Conservation (phyloP, 2,797 vertebrate species). For the Champsocephalus gunnari region DNA sequence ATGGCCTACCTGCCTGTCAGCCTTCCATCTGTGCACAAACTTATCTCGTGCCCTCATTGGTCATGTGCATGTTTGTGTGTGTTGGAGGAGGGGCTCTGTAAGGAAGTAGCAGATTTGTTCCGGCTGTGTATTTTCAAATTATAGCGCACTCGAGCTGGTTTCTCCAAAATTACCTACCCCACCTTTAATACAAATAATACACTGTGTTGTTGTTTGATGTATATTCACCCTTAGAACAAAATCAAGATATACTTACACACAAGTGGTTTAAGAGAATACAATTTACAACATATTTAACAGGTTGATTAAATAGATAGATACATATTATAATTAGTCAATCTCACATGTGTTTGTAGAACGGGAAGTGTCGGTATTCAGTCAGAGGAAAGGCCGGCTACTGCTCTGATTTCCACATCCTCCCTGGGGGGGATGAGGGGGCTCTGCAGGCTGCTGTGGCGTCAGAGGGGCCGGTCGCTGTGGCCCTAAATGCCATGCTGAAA, state of each 20-base stretch:
- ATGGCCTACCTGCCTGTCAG: too few species aligned
- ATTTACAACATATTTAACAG: background rate
- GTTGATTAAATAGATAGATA: background rate
- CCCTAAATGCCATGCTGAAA: constrained; percentile 73
- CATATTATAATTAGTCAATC: background rate
- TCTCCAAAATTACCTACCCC: too few species aligned
- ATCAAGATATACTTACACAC: background rate
- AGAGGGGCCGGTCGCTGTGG: constrained; percentile 81
- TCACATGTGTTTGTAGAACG: constrained; percentile 59
- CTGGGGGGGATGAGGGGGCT: constrained; percentile 67
- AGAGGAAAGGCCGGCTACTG: constrained; percentile 76
- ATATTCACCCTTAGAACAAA: background rate
- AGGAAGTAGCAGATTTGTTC: too few species aligned
- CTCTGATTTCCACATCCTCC: constrained; percentile 67
- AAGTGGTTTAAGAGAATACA: background rate
- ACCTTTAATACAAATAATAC: background rate
- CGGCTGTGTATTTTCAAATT: too few species aligned
- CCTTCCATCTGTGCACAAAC: too few species aligned
- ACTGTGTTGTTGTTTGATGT: background rate
- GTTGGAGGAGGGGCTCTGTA: too few species aligned
- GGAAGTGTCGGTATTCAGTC: constrained; percentile 77
- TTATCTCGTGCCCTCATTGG: too few species aligned
- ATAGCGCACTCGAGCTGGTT: too few species aligned
- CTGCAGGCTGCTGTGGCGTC: constrained; percentile 74
- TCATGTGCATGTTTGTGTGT: too few species aligned